These are phyloP conservation scores for Myripristis murdjan DNA, from an alignment of 2,797 vertebrate species.

Conservation along the genomic window DNA sequence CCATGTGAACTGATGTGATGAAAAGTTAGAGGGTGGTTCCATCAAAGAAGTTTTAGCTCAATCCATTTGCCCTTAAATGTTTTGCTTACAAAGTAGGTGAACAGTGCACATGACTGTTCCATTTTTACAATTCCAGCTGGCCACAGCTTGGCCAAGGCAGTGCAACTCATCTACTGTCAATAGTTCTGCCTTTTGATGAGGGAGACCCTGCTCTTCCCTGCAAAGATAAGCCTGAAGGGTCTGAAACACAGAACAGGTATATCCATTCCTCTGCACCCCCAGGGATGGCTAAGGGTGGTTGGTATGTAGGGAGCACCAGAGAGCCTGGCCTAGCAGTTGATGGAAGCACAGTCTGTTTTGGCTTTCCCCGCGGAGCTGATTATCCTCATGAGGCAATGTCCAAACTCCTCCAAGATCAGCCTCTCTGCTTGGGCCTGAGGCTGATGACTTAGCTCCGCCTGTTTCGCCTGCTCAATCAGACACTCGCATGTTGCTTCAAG, in stretches of 20 bases:
- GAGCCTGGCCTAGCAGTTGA: slow-evolving; percentile 89
- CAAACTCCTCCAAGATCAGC: slow-evolving; percentile 98
- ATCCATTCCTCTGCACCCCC: slow-evolving; percentile 13
- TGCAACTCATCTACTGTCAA: slow-evolving; percentile 10
- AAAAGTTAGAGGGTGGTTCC: slow-evolving; percentile 18
- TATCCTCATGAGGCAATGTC: slow-evolving; percentile 96
- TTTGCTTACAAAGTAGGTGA: slow-evolving; percentile 11
- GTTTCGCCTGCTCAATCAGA: slow-evolving; percentile 94
- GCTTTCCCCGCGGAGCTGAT: slow-evolving; percentile 97
- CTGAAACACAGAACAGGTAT: slow-evolving; percentile 20
- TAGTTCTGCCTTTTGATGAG: slow-evolving; percentile 43
- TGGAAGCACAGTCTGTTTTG: slow-evolving; percentile 93
- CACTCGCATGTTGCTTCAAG: slow-evolving; percentile 96
- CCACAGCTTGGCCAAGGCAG: slow-evolving; percentile 9
- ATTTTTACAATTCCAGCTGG: slow-evolving; percentile 48
- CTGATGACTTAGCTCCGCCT: slow-evolving; percentile 91
- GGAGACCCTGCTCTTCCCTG: slow-evolving; percentile 27
- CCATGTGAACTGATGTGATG: slow-evolving; percentile 26
- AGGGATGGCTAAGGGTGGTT: background rate
- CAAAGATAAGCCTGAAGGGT: slow-evolving; percentile 35
- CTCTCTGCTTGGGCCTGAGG: slow-evolving; percentile 91
- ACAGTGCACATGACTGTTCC: slow-evolving; percentile 23
- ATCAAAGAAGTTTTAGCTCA: slow-evolving; percentile 6
- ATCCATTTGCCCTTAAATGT: slow-evolving; percentile 47
- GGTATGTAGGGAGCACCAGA: background rate